Evolutionary conservation across 2,888 invertebrate genomes (phyloP).

Genomic region (Sesia apiformis): DNA sequence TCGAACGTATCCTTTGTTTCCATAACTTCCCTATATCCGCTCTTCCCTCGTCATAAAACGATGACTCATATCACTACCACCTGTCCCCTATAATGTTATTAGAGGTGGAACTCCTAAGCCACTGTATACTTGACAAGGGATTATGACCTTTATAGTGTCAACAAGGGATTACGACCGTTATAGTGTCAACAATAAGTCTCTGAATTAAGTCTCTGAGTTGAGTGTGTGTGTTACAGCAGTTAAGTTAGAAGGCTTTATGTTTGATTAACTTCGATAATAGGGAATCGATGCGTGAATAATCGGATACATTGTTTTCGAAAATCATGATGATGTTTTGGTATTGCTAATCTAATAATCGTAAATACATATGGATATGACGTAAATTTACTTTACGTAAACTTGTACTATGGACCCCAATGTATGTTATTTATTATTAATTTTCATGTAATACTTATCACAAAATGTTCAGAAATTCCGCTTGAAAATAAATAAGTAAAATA

Average conservation of each 20-base stretch:
- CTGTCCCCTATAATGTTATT: conserved; percentile 15
- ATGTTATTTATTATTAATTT: too few relatives aligned
- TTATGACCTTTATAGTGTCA: too few relatives aligned
- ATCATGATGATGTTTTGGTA: neutral
- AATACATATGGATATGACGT: too few relatives aligned
- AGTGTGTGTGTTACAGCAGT: neutral
- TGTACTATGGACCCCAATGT: too few relatives aligned
- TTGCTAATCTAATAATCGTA: neutral
- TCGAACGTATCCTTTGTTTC: conserved; percentile 16
- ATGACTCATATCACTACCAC: conserved; percentile 25
- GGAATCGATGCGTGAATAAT: neutral
- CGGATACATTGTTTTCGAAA: neutral
- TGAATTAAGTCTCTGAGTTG: too few relatives aligned
- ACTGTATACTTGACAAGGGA: too few relatives aligned
- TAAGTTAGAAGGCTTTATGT: neutral
- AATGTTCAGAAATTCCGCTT: too few relatives aligned
- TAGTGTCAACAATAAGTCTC: too few relatives aligned
- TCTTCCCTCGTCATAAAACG: conserved; percentile 12
- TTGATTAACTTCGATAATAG: neutral
- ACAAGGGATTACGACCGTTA: too few relatives aligned
- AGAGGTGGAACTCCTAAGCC: neutral
- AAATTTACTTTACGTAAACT: too few relatives aligned
- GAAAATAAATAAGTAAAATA: too few relatives aligned
- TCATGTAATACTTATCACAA: too few relatives aligned
- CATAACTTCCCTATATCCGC: conserved; percentile 1